Evolutionary conservation across 2,113 vertebrate genomes (phyloP), one percentile per base, ranked within the genome.

Genomic region (Grallaria varia): DNA sequence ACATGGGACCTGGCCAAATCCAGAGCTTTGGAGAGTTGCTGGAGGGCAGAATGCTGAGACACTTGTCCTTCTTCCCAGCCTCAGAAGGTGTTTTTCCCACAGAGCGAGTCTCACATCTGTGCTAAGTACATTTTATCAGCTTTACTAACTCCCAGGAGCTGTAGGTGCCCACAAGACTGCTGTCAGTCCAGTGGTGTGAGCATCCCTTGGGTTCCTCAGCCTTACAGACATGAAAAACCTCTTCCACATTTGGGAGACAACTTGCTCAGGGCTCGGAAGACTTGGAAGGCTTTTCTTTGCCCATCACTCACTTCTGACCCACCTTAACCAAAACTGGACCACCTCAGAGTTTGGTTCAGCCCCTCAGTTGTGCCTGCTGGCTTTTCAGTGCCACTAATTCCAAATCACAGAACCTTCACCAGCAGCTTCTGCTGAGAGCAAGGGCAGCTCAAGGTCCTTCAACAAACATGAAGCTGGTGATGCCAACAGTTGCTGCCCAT

Each of bases 401-500:
- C 75, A 82, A 89, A 67, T 22, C 18, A 45, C 53, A 37, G 53
- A 53, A 52, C 50, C 11, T 21, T 37, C 49, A 59, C 13, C 60
- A 50, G 40, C 33, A 55, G 8, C 63, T 67, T 45, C 74, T 62
- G 52, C 39, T 6, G 39, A 47, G 62, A n/a, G 23, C 30, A 59
- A 50, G 56, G 44, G 21, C 42, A 87, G n/a, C 27, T 55, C 5
- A 11, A 81, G 24, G 28, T 33, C 37, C 55, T 53, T 17, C 55
- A 20, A 0, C 0, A 20, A 45, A 12, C n/a, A 24, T 8, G 37
- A 27, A 64, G 53, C 40, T 71, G 64, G 55, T 25, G 58, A 21
- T 1, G 49, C 59, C 50, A n/a, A 35, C 44, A 76, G 24, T 20
- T 53, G 49, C 45, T 40, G 4, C 9, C 69, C 0, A 0, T 31